These are phyloP conservation scores for Apteryx owenii DNA, from an alignment of 2,113 vertebrate genomes.

Conservation along the genomic window DNA sequence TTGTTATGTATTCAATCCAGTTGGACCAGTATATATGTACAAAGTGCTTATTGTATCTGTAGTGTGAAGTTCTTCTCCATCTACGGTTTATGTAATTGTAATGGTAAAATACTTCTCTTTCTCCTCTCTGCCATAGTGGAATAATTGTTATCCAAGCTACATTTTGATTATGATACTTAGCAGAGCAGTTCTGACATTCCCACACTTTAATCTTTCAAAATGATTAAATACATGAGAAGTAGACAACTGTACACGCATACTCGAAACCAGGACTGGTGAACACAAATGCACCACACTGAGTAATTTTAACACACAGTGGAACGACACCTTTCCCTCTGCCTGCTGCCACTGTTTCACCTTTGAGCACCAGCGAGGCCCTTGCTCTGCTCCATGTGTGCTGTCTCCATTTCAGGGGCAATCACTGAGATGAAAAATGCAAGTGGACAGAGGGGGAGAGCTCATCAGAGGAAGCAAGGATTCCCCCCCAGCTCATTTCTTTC, in stretches of 20 bases:
- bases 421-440: background rate
- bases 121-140: background rate
- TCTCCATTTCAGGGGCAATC: background rate
- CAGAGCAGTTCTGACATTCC: background rate
- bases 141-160: background rate
- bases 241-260: background rate
- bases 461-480: background rate
- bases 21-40: background rate
- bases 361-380: background rate
- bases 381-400: background rate
- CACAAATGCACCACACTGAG: background rate
- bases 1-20: background rate
- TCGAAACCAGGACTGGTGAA: background rate
- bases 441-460: background rate
- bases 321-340: background rate
- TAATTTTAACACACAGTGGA: background rate
- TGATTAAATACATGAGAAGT: slow-evolving; percentile 18
- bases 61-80: background rate
- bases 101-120: background rate
- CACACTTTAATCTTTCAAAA: slow-evolving; percentile 9
- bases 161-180: background rate
- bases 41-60: background rate
- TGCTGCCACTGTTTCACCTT: background rate
- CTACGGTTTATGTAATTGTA: background rate
- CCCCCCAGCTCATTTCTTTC: background rate